Conservation (phyloP, 2,888 invertebrate genomes). For the Melitaea athalia region DNA sequence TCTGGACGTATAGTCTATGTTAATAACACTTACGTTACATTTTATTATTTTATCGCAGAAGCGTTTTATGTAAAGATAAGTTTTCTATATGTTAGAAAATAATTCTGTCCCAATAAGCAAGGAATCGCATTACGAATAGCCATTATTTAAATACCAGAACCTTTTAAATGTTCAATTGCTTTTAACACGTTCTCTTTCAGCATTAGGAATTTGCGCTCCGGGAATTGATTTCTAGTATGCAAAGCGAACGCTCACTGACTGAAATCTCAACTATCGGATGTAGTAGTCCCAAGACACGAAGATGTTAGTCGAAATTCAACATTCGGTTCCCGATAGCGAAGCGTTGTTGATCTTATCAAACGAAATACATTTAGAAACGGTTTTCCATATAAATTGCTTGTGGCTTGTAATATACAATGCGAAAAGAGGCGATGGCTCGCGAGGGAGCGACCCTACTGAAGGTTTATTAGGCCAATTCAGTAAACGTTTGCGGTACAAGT, state of each 20-base stretch:
- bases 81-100: neutral
- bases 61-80: neutral
- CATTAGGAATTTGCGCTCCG: conserved; percentile 33
- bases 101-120: neutral
- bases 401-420: conserved; percentile 59
- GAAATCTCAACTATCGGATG: conserved; percentile 39
- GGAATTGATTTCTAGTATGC: conserved; percentile 37
- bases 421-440: conserved; percentile 60
- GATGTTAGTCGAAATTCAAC: conserved; percentile 40
- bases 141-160: neutral
- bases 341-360: conserved; percentile 55
- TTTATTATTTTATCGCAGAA: no score
- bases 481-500: conserved; percentile 45
- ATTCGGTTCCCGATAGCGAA: conserved; percentile 40
- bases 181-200: conserved; percentile 23
- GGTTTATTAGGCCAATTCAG: conserved; percentile 48
- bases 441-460: conserved; percentile 54
- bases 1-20: no score
- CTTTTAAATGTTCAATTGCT: conserved; percentile 4
- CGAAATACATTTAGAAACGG: conserved; percentile 59
- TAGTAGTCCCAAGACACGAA: conserved; percentile 37
- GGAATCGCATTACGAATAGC: neutral
- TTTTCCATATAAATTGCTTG: conserved; percentile 70
- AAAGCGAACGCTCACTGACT: conserved; percentile 40
- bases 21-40: no score